These are phyloP conservation scores for Drosophila diplacantha DNA, from an alignment of 2,888 invertebrate species.

Conservation along the genomic window DNA sequence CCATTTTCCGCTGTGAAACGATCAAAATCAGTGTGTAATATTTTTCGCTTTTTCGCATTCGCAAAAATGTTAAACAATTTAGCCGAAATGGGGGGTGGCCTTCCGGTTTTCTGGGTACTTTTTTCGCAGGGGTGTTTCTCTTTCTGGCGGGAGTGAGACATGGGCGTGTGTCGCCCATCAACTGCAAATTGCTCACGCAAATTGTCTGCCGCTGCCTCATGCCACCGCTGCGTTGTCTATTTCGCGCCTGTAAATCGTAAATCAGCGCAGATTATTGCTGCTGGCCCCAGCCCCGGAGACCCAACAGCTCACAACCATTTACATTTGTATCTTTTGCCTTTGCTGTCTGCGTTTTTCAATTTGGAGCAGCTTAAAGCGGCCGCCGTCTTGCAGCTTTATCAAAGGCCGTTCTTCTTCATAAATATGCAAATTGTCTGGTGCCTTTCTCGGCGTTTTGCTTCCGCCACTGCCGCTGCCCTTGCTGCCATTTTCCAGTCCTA, in stretches of 20 bases:
- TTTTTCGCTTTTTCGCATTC: conserved; percentile 41
- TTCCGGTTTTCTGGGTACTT: background rate
- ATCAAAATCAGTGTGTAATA: conserved; percentile 67
- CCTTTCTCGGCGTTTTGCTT: conserved; percentile 9
- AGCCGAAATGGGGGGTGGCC: conserved; percentile 6
- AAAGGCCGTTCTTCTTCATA: conserved; percentile 69
- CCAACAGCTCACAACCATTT: conserved; percentile 48
- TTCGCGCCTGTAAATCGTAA: conserved; percentile 73
- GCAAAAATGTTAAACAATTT: conserved; percentile 48
- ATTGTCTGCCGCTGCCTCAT: conserved; percentile 51
- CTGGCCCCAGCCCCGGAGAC: conserved; percentile 22
- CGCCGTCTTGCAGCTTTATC: conserved; percentile 47
- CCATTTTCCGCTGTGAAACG: conserved; percentile 27
- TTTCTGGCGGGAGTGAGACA: background rate
- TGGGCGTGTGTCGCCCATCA: conserved; percentile 61
- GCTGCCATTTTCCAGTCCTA: conserved; percentile 38
- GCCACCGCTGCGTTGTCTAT: conserved; percentile 52
- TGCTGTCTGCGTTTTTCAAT: conserved; percentile 67
- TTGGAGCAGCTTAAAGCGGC: conserved; percentile 68
- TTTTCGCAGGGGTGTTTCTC: background rate
- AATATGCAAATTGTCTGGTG: conserved; percentile 69
- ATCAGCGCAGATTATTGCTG: conserved; percentile 71
- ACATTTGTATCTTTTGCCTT: conserved; percentile 61
- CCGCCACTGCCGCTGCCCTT: conserved; percentile 40
- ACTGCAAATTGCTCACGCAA: conserved; percentile 69